A percentile compares a stretch with the other conserved stretches of the same genome.
phyloP scores from a whole-genome alignment of 2,797 vertebrate genomes.

The Tenualosa ilisha region DNA sequence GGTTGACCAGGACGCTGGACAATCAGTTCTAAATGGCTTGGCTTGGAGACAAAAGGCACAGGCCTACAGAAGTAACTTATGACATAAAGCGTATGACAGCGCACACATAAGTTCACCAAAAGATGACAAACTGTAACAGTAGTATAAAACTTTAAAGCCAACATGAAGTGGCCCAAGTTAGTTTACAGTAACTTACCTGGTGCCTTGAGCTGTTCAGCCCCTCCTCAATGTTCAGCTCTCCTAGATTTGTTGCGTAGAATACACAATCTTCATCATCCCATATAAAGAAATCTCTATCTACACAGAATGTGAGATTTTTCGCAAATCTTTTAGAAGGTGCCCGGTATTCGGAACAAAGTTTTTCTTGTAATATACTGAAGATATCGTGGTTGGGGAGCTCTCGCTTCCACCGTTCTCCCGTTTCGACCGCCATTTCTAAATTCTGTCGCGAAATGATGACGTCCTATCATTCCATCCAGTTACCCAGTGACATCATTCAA shows the following conservation, averaged over 20 bases:
- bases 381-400: constrained; percentile 79
- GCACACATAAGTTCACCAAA: neutral
- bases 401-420: constrained; percentile 78
- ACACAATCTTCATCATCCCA: constrained; percentile 79
- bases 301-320: constrained; percentile 82
- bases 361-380: constrained; percentile 75
- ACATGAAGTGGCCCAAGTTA: neutral
- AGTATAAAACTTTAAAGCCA: neutral
- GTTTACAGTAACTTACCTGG: constrained; percentile 44
- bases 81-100: neutral
- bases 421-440: constrained; percentile 55
- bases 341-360: constrained; percentile 54
- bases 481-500: neutral
- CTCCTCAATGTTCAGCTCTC: constrained; percentile 68
- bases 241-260: constrained; percentile 82
- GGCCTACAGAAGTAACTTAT: too few species aligned
- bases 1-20: neutral
- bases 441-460: constrained; percentile 42
- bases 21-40: too few species aligned
- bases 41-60: too few species aligned
- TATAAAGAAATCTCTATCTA: constrained; percentile 84
- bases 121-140: neutral
- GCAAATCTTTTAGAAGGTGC: constrained; percentile 54
- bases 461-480: neutral
- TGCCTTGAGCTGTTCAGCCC: constrained; percentile 49